phyloP scores from a whole-genome alignment of 1,140 invertebrate species.

The Aphis gossypii region DNA sequence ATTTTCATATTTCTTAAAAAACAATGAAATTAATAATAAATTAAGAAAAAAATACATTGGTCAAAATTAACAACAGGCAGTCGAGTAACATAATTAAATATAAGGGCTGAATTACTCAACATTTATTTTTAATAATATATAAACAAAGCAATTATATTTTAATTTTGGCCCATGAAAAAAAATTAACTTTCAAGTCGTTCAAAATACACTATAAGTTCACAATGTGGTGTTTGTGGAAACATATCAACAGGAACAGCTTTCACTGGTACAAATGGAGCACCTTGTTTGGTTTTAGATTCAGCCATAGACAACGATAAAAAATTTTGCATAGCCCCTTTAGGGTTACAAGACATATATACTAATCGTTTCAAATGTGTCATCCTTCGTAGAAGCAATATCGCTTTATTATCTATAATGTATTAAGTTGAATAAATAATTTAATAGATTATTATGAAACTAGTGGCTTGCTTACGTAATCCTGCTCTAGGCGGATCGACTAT shows the following conservation, averaged over 20 bases:
- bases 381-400: slow-evolving; percentile 79
- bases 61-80: not conserved
- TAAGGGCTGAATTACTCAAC: not conserved
- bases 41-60: not conserved
- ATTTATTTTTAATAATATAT: not conserved
- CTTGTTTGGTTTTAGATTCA: slow-evolving; percentile 81
- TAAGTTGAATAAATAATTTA: slow-evolving; percentile 22
- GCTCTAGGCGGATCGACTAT: slow-evolving; percentile 96
- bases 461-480: slow-evolving; percentile 79
- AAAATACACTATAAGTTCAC: slow-evolving; percentile 85
- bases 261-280: slow-evolving; percentile 81
- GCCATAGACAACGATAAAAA: slow-evolving; percentile 86
- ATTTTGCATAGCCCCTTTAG: slow-evolving; percentile 83
- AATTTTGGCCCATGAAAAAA: not conserved
- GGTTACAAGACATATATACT: slow-evolving; percentile 92
- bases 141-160: not conserved
- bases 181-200: slow-evolving; percentile 66
- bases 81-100: not conserved
- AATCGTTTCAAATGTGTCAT: slow-evolving; percentile 78
- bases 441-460: not conserved
- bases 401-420: slow-evolving; percentile 75
- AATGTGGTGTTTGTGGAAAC: slow-evolving; percentile 92
- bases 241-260: slow-evolving; percentile 89
- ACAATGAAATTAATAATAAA: not conserved
- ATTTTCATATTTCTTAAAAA: not conserved